Evolutionary conservation across 1,140 invertebrate genomes (phyloP).

Genomic region (Brachionus asplanchnoidis): DNA sequence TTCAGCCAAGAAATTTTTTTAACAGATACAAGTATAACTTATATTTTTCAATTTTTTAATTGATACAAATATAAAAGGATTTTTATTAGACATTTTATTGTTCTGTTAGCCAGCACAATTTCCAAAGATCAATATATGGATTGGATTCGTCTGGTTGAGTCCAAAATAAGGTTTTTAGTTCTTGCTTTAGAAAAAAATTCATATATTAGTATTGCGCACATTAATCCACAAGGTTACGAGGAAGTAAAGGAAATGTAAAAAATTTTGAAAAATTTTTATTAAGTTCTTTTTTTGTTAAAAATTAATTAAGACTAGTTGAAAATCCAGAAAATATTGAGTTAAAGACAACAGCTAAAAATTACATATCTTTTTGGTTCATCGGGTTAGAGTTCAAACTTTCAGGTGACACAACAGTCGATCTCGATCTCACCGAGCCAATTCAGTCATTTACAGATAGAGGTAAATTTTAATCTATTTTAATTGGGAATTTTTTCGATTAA

Average conservation of each 20-base stretch:
- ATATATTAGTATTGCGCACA: constrained; percentile 82
- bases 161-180: constrained; percentile 87
- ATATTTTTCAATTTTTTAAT: neutral
- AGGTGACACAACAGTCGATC: constrained; percentile 8
- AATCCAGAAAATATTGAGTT: neutral
- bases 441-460: constrained; percentile 37
- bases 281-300: neutral
- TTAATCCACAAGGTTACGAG: constrained; percentile 67
- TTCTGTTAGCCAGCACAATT: constrained; percentile 72
- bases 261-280: neutral
- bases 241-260: constrained; percentile 34
- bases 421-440: constrained; percentile 36
- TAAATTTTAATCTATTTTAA: neutral
- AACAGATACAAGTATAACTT: constrained; percentile 72
- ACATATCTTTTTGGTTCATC: constrained; percentile 36
- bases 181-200: constrained; percentile 83
- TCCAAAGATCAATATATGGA: constrained; percentile 78
- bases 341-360: neutral
- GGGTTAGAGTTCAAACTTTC: constrained; percentile 7
- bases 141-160: constrained; percentile 88
- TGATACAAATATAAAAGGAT: neutral
- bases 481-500: neutral
- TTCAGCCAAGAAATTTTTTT: constrained; percentile 91
- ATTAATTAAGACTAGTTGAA: neutral
- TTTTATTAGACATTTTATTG: constrained; percentile 56